phyloP scores from a whole-genome alignment of 2,888 invertebrate genomes.

The Dryococelus australis region DNA sequence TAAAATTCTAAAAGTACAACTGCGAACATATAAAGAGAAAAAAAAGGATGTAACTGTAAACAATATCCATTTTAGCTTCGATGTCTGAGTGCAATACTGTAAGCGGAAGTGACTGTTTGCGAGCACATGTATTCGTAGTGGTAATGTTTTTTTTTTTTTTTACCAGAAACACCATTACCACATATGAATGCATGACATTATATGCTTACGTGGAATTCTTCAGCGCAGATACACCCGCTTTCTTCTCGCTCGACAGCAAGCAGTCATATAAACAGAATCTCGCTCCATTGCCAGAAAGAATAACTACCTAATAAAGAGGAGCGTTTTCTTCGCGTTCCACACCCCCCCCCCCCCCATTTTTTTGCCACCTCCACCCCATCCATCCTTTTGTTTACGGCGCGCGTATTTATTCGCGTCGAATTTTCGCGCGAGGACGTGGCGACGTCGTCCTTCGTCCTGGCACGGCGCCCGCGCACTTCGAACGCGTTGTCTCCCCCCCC shows the following conservation, averaged over 20 bases:
- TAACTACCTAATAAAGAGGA: constrained; percentile 3
- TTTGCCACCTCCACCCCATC: not conserved
- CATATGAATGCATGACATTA: too few relatives aligned
- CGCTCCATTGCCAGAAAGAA: not conserved
- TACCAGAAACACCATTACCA: too few relatives aligned
- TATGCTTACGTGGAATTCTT: too few relatives aligned
- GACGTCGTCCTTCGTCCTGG: not conserved
- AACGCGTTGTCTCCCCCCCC: not conserved
- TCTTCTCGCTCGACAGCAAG: not conserved
- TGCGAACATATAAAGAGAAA: too few relatives aligned
- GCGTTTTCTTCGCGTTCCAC: not conserved
- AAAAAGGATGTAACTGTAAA: too few relatives aligned
- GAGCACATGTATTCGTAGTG: too few relatives aligned
- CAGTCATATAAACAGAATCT: not conserved
- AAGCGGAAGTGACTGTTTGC: too few relatives aligned
- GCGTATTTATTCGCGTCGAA: not conserved
- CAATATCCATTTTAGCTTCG: too few relatives aligned
- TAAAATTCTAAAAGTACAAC: too few relatives aligned
- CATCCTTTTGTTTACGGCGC: not conserved
- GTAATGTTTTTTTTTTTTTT: too few relatives aligned
- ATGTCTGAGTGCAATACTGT: too few relatives aligned
- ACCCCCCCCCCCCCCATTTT: not conserved
- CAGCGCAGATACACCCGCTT: too few relatives aligned
- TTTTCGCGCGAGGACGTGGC: not conserved
- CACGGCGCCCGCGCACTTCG: not conserved